Conservation (phyloP, 1,140 invertebrate genomes). For the Drosophila albomicans region DNA sequence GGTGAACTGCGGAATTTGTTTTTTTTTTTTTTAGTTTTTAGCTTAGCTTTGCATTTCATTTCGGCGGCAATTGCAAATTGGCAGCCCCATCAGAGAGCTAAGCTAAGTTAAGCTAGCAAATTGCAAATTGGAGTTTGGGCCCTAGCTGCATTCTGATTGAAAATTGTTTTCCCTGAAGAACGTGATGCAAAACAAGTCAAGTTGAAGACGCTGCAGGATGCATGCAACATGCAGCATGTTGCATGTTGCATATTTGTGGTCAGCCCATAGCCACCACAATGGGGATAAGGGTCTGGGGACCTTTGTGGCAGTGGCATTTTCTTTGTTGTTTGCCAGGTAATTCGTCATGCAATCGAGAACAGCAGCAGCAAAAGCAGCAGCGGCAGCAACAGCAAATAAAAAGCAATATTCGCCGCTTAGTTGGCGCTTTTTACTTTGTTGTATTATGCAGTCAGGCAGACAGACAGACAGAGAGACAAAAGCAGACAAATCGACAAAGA, state of each 20-base stretch:
- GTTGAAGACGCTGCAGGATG: constrained; percentile 47
- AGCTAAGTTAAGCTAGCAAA: constrained; percentile 10
- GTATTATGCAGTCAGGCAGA: constrained; percentile 48
- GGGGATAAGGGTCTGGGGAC: constrained; percentile 17
- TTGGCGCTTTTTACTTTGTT: constrained; percentile 70
- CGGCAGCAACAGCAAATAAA: constrained; percentile 42
- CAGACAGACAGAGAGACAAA: constrained; percentile 4
- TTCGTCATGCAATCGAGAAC: constrained; percentile 70
- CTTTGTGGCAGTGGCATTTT: constrained; percentile 29
- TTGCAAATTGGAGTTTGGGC: constrained; percentile 46
- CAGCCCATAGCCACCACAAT: constrained; percentile 18
- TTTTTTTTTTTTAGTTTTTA: not conserved
- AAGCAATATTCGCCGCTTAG: constrained; percentile 65
- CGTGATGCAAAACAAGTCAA: constrained; percentile 46
- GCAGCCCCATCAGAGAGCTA: constrained; percentile 15
- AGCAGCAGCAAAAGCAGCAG: constrained; percentile 34
- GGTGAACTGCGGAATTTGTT: constrained; percentile 32
- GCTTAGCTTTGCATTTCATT: constrained; percentile 76
- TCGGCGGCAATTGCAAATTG: constrained; percentile 59
- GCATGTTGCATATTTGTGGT: constrained; percentile 73
- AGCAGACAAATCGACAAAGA: not conserved
- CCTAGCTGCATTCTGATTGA: constrained; percentile 38
- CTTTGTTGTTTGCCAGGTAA: constrained; percentile 64
- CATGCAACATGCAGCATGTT: constrained; percentile 18
- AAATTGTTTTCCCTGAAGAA: constrained; percentile 72